Evolutionary conservation across 2,888 invertebrate species (phyloP).

Genomic region (Agrilus cyanescens): DNA sequence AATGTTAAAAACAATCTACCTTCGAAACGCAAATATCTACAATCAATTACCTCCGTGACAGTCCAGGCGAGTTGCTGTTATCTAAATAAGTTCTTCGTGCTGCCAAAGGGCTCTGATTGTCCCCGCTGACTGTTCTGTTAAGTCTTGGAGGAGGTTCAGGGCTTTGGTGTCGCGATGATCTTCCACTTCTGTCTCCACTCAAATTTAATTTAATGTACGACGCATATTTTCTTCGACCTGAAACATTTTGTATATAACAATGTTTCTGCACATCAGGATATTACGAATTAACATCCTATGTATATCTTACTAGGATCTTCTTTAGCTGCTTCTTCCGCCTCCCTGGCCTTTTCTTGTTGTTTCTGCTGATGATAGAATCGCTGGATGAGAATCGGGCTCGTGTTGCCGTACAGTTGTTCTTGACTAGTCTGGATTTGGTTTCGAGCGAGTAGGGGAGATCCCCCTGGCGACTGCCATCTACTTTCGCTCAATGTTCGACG

Average conservation of each 20-base stretch:
- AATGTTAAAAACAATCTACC: background rate
- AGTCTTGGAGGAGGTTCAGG: conserved; percentile 48
- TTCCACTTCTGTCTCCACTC: conserved; percentile 37
- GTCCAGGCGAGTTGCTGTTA: conserved; percentile 39
- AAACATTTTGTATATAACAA: conserved; percentile 5
- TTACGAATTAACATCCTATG: background rate
- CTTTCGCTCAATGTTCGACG: conserved; percentile 22
- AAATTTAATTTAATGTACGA: conserved; percentile 74
- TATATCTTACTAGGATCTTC: conserved; percentile 16
- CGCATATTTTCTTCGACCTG: conserved; percentile 63
- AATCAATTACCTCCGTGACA: conserved; percentile 40
- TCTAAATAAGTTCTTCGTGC: conserved; percentile 48
- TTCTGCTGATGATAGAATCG: conserved; percentile 69
- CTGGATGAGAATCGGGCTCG: conserved; percentile 66
- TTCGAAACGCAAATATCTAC: background rate
- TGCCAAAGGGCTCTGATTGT: conserved; percentile 40
- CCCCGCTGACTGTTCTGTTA: conserved; percentile 29
- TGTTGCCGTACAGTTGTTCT: conserved; percentile 47
- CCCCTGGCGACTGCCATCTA: conserved; percentile 30
- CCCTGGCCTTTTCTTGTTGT: conserved; percentile 46
- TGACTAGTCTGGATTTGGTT: conserved; percentile 23
- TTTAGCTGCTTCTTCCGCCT: conserved; percentile 29
- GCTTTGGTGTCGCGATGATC: conserved; percentile 41
- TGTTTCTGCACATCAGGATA: background rate
- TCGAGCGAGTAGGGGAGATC: conserved; percentile 33